These are phyloP conservation scores for Lepidurus couesii DNA, from an alignment of 1,140 invertebrate genomes.

Conservation along the genomic window DNA sequence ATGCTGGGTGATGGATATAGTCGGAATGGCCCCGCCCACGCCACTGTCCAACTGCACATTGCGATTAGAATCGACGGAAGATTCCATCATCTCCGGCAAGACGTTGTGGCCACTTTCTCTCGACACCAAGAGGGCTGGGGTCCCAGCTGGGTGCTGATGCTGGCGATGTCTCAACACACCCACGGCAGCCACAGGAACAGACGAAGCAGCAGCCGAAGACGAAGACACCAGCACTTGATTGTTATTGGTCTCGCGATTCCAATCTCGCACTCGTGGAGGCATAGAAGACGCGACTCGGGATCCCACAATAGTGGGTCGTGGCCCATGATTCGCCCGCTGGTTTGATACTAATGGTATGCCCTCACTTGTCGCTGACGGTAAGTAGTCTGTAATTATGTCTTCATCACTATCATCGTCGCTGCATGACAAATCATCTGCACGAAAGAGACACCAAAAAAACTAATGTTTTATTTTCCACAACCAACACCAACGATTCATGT, in stretches of 20 bases:
- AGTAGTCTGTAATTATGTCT: constrained; percentile 61
- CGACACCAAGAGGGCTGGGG: constrained; percentile 34
- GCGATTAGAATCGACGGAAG: constrained; percentile 33
- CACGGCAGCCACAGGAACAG: constrained; percentile 38
- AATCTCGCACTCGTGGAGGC: not conserved
- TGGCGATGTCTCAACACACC: constrained; percentile 41
- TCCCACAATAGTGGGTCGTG: not conserved
- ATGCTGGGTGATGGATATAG: constrained; percentile 77
- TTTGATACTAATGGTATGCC: constrained; percentile 26
- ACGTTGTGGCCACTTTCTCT: constrained; percentile 20
- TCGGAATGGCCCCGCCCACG: constrained; percentile 53
- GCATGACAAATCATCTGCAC: constrained; percentile 48
- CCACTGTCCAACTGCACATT: constrained; percentile 39
- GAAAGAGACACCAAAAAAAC: constrained; percentile 23
- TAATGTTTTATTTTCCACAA: not conserved
- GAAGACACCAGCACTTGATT: not conserved
- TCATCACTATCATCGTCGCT: constrained; percentile 60
- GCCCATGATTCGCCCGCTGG: constrained; percentile 14
- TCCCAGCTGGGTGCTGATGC: constrained; percentile 39
- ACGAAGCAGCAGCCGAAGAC: not conserved
- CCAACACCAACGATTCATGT: not conserved
- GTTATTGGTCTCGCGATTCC: constrained; percentile 25
- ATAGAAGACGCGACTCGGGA: not conserved
- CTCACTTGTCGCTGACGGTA: constrained; percentile 41
- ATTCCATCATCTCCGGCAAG: constrained; percentile 23